Conservation (phyloP, 1,140 invertebrate species). For the Bombus affinis region DNA sequence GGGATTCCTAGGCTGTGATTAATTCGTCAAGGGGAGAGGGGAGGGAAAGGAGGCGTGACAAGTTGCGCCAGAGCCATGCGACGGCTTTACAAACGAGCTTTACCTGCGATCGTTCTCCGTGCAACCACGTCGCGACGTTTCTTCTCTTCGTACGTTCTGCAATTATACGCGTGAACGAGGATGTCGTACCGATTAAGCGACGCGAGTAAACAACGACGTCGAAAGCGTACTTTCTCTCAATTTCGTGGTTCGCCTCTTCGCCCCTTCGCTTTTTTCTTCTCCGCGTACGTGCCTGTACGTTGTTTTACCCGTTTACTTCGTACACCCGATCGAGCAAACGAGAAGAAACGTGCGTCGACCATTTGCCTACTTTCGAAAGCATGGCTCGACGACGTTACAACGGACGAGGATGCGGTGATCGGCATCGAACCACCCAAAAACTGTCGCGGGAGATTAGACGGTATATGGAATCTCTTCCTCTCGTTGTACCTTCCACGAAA, state of each 20-base stretch:
- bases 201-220: neutral
- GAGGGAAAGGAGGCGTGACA: neutral
- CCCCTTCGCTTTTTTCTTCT: no score
- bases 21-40: conserved; percentile 24
- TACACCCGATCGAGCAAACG: neutral
- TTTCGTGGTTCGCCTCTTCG: no score
- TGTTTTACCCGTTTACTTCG: no score
- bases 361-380: neutral
- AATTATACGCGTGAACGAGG: conserved; percentile 22
- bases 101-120: no score
- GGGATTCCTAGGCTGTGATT: conserved; percentile 12
- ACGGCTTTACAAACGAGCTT: conserved; percentile 8
- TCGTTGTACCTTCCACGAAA: neutral
- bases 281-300: no score
- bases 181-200: conserved; percentile 23
- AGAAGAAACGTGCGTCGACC: neutral
- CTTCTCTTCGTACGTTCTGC: conserved; percentile 8
- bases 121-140: neutral
- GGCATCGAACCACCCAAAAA: neutral
- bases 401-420: neutral
- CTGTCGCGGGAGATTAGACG: neutral
- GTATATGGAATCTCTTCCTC: neutral
- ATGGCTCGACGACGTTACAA: neutral
- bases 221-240: neutral
- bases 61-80: neutral